These are phyloP conservation scores for Cebus imitator DNA, from an alignment of 2,113 vertebrate genomes.

Conservation along the genomic window DNA sequence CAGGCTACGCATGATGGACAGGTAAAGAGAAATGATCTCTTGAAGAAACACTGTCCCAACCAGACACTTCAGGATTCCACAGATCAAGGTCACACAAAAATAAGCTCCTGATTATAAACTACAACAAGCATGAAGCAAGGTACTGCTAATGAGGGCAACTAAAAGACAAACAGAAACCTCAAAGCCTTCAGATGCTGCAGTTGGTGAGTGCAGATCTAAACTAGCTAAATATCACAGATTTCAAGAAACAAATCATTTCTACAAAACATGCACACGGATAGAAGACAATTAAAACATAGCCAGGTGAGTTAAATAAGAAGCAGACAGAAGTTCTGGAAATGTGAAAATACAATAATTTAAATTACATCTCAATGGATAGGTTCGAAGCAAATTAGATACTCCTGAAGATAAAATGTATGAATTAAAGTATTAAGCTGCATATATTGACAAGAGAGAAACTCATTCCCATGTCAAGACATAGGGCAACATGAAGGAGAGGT, in stretches of 20 bases:
- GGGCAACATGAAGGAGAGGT: background rate
- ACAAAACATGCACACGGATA: background rate
- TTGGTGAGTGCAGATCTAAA: background rate
- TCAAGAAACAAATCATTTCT: no score
- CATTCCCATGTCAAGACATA: background rate
- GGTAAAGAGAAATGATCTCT: background rate
- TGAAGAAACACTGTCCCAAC: background rate
- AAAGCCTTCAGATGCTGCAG: background rate
- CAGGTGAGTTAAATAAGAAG: background rate
- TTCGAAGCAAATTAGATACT: background rate
- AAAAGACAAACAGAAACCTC: background rate
- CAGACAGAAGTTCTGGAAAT: background rate
- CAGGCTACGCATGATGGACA: background rate
- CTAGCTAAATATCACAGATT: background rate
- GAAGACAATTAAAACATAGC: background rate
- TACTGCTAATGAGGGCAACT: background rate
- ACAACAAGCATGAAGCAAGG: background rate
- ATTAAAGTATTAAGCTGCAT: background rate
- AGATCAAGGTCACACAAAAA: background rate
- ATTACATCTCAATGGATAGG: background rate
- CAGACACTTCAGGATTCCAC: background rate
- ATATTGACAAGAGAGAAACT: background rate
- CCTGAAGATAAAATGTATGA: background rate
- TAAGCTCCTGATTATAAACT: background rate
- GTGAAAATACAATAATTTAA: background rate